These are phyloP conservation scores for Zaprionus vittiger DNA, from an alignment of 1,140 invertebrate species.

Conservation along the genomic window DNA sequence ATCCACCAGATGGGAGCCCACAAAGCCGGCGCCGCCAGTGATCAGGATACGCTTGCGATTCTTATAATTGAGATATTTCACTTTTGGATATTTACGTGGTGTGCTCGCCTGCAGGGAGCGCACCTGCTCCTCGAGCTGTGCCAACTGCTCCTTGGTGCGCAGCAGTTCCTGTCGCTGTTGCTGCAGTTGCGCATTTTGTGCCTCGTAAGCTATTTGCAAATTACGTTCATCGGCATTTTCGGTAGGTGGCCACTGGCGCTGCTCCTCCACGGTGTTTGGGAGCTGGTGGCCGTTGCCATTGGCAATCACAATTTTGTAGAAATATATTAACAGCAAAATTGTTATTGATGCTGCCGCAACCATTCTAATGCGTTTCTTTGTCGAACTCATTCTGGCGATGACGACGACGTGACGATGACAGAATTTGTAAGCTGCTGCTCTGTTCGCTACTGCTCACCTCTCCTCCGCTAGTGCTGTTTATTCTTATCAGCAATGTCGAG, in stretches of 20 bases:
- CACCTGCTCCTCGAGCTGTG: constrained; percentile 89
- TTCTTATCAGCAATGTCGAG: constrained; percentile 46
- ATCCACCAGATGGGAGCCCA: constrained; percentile 99
- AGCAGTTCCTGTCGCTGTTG: constrained; percentile 85
- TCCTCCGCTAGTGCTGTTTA: constrained; percentile 20
- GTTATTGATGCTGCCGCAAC: constrained; percentile 36
- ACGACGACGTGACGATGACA: constrained; percentile 18
- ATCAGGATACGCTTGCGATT: constrained; percentile 96
- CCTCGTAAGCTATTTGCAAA: constrained; percentile 61
- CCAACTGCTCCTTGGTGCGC: constrained; percentile 87
- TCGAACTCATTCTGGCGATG: constrained; percentile 57
- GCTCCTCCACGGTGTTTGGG: constrained; percentile 35
- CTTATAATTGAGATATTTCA: constrained; percentile 95
- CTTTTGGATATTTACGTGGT: constrained; percentile 94
- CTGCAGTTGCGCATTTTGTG: constrained; percentile 54
- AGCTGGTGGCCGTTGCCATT: neutral
- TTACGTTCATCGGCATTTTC: constrained; percentile 54
- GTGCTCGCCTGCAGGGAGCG: constrained; percentile 89
- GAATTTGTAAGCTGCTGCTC: constrained; percentile 14
- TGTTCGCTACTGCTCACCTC: constrained; percentile 17
- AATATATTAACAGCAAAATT: constrained; percentile 51
- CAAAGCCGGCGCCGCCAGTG: constrained; percentile 99
- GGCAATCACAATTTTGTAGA: constrained; percentile 46
- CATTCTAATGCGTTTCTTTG: constrained; percentile 72
- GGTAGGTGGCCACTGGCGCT: constrained; percentile 59